Evolutionary conservation across 1,140 invertebrate genomes (phyloP), one percentile per base, ranked within the genome.

Genomic region (Amphibalanus amphitrite): DNA sequence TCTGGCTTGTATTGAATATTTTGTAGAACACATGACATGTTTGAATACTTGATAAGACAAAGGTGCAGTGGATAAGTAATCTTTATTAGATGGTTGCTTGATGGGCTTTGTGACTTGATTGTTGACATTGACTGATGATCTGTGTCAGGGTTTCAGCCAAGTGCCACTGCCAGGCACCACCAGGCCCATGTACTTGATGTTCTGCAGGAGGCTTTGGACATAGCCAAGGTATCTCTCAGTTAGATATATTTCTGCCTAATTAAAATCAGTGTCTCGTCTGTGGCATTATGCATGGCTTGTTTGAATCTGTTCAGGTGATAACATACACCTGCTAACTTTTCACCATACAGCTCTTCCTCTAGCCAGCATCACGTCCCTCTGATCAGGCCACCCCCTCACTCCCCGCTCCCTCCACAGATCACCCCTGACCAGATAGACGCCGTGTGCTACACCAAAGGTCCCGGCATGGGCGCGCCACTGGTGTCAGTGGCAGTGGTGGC

Each of bases 381-480:
- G n/a, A n/a, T n/a, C n/a, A n/a, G n/a, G n/a, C n/a, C n/a, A n/a
- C n/a, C n/a, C n/a, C n/a, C n/a, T n/a, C n/a, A n/a, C n/a, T n/a
- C 33, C n/a, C 4, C 33, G 33, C 33, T 38, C 4, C 33, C 4
- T 38, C 33, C 33, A 15, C 38, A 78, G 77, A 69, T 93, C 25
- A 81, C 80, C 29, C 84, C 89, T 8, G 75, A 86, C 67, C 88
- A 97, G 69, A 88, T 98, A 69, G 93, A 98, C 86, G 89, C 96
- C 0, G 84, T 98, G 71, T 95, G 93, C 80, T 99, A 93, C 77
- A 98, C 95, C 15, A 97, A 98, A 84, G 95, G 94, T 47, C 97
- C 97, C 28, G 97, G 97, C 33, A 99, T 99, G 95, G 97, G 93
- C 6, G 93, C 93, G 0, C 96, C 97, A 0, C 81, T 99, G 38